Conservation (phyloP, 2,113 vertebrate genomes). For the Tachycineta bicolor region DNA sequence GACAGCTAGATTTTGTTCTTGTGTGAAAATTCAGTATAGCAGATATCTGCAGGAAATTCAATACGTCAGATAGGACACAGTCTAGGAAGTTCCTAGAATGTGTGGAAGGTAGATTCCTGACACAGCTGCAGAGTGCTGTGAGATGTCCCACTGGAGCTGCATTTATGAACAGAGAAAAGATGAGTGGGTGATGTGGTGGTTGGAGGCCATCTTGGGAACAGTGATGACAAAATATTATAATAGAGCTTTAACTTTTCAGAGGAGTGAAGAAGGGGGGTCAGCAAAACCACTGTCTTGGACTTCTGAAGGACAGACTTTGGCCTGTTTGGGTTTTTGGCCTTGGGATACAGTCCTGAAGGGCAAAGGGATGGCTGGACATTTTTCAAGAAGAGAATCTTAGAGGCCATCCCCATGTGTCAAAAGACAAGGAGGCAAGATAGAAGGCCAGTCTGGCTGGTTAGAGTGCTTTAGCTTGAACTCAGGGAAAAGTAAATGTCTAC, state of each 20-base stretch:
- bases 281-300: neutral
- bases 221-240: neutral
- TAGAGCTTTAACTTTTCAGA: neutral
- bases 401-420: neutral
- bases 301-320: neutral
- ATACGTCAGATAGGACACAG: neutral
- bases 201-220: neutral
- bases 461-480: neutral
- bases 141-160: neutral
- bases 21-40: neutral
- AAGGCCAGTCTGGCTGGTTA: neutral
- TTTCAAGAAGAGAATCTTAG: neutral
- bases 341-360: neutral
- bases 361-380: neutral
- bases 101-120: neutral
- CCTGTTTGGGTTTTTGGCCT: neutral
- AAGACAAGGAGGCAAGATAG: accelerated
- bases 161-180: neutral
- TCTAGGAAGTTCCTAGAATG: neutral
- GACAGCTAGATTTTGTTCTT: neutral
- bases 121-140: neutral
- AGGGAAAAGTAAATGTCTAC: neutral
- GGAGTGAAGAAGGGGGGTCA: neutral
- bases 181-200: neutral
- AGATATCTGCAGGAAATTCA: neutral